A percentile compares a stretch with the other conserved stretches of the same genome.
phyloP scores from a whole-genome alignment of 2,113 vertebrate genomes.

The Carassius carassius region DNA sequence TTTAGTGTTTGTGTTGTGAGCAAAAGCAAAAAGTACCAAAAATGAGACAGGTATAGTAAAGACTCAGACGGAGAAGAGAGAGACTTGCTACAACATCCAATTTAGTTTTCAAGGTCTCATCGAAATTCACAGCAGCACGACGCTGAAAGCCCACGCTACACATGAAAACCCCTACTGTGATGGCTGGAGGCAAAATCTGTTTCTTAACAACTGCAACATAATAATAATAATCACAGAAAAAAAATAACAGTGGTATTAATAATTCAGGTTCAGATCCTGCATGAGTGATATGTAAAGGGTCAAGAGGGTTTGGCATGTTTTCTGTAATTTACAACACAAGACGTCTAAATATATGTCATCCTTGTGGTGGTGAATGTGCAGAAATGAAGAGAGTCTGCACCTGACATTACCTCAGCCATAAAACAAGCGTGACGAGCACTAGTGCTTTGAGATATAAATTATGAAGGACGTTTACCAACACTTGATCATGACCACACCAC shows the following conservation, averaged over 20 bases:
- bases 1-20: background rate
- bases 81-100: constrained; percentile 3
- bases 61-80: background rate
- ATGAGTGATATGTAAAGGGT: background rate
- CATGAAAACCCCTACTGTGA: constrained; percentile 3
- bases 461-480: background rate
- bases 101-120: constrained; percentile 34
- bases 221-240: constrained; percentile 9
- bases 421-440: background rate
- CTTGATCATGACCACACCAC: background rate
- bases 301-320: background rate
- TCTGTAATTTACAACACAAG: constrained; percentile 9
- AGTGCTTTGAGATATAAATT: background rate
- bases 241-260: constrained; percentile 29
- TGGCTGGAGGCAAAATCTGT: constrained; percentile 32
- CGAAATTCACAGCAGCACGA: constrained; percentile 29
- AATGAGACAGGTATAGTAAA: background rate
- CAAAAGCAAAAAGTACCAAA: background rate
- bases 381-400: background rate
- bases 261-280: constrained; percentile 1
- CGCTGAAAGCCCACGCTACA: background rate
- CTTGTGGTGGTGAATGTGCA: background rate
- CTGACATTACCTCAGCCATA: background rate
- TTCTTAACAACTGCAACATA: constrained; percentile 32
- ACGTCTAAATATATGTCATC: background rate